These are phyloP conservation scores for Drosophila kikkawai DNA, from an alignment of 1,140 invertebrate species.

Conservation along the genomic window DNA sequence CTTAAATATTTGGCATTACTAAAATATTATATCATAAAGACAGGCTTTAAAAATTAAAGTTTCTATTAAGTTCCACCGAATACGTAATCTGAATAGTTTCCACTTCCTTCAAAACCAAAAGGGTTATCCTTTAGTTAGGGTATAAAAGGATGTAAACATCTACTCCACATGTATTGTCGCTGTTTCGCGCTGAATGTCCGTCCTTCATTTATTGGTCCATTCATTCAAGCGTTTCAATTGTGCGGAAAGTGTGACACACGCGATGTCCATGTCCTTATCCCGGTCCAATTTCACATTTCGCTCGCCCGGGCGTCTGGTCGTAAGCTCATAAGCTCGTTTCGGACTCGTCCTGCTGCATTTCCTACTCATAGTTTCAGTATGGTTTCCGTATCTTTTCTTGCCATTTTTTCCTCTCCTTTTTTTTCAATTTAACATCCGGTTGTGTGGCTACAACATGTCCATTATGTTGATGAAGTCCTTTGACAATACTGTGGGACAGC, in stretches of 20 bases:
- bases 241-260: conserved; percentile 60
- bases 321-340: conserved; percentile 73
- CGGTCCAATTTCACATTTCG: conserved; percentile 15
- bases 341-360: conserved; percentile 54
- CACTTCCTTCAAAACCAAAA: neutral
- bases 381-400: conserved; percentile 23
- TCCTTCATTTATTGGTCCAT: conserved; percentile 63
- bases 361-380: conserved; percentile 46
- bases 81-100: neutral
- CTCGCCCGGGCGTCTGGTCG: conserved; percentile 13
- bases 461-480: conserved; percentile 78
- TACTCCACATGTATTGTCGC: conserved; percentile 4
- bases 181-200: conserved; percentile 12
- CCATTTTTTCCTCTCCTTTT: conserved; percentile 20
- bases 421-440: conserved; percentile 76
- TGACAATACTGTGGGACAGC: conserved; percentile 52
- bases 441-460: conserved; percentile 67
- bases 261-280: conserved; percentile 24
- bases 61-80: neutral
- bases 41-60: too few relatives aligned
- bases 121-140: neutral
- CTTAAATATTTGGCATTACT: neutral
- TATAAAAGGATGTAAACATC: neutral
- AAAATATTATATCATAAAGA: neutral
- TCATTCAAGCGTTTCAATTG: conserved; percentile 74